Evolutionary conservation across 2,797 vertebrate species (phyloP).

Genomic region (Bovichtus diacanthus): DNA sequence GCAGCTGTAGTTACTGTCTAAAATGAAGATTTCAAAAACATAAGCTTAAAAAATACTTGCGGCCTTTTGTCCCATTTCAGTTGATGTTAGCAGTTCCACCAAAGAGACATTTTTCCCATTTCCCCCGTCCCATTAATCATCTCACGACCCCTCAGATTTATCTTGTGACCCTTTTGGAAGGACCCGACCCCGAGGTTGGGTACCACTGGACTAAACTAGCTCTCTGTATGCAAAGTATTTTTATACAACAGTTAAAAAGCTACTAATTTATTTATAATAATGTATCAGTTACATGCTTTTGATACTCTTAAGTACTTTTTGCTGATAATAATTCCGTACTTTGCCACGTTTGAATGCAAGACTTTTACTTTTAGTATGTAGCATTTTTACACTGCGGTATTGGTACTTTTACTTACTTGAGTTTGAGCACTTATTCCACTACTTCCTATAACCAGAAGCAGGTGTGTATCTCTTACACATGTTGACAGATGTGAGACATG

Average conservation of each 20-base stretch:
- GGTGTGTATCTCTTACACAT: not conserved
- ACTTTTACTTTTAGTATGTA: not conserved
- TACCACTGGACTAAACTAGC: not conserved
- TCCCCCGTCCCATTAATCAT: constrained; percentile 13
- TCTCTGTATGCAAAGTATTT: not conserved
- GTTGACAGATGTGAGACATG: not conserved
- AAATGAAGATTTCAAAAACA: not conserved
- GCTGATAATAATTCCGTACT: not conserved
- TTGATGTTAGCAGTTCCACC: not conserved
- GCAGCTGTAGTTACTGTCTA: not conserved
- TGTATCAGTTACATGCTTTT: not conserved
- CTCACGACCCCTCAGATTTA: not conserved
- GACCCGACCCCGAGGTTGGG: not conserved
- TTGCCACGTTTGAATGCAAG: not conserved
- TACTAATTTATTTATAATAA: too few relatives aligned
- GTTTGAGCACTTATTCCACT: not conserved
- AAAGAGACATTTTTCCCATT: constrained; percentile 10
- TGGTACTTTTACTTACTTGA: not conserved
- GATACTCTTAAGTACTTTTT: too few relatives aligned
- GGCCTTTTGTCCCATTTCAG: not conserved
- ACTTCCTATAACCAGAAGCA: not conserved
- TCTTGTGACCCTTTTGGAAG: not conserved
- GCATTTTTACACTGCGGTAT: not conserved
- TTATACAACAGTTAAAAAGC: not conserved
- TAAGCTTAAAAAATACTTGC: not conserved